A percentile compares a stretch with the other conserved stretches of the same genome.
Conservation (phyloP, 2,797 vertebrate genomes). For the Podarcis lilfordi region DNA sequence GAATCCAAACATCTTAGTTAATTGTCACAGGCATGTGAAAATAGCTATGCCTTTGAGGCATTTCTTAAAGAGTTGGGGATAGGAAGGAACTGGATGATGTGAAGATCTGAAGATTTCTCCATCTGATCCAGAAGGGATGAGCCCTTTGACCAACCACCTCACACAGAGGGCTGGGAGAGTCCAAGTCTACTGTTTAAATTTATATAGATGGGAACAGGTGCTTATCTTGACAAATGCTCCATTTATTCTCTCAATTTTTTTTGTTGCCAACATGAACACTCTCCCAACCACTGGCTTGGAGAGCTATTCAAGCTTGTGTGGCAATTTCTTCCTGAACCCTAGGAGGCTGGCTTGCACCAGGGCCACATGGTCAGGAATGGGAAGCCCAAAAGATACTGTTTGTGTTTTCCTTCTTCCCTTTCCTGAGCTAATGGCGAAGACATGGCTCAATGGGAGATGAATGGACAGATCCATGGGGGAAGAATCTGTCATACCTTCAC, state of each 20-base stretch:
- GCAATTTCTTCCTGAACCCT: background rate
- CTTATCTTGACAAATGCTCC: background rate
- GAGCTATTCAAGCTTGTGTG: background rate
- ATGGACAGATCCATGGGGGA: background rate
- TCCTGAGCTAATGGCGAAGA: background rate
- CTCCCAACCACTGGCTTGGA: background rate
- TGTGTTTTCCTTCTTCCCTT: background rate
- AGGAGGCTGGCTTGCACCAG: background rate
- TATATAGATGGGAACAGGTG: background rate
- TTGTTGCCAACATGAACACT: background rate
- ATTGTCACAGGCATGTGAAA: background rate
- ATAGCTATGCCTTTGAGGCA: background rate
- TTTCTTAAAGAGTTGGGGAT: background rate
- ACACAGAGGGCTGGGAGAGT: background rate
- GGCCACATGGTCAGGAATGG: background rate
- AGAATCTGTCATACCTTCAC: slow-evolving; percentile 67
- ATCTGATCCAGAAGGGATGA: background rate
- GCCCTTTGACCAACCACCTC: background rate
- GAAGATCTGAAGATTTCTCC: background rate
- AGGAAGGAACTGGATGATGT: background rate
- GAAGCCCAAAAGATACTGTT: background rate
- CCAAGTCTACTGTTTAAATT: background rate
- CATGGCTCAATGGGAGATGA: background rate
- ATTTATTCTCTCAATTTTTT: background rate
- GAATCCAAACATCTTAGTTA: background rate